Evolutionary conservation across 2,888 invertebrate genomes (phyloP).

Genomic region (Beris chalybata): DNA sequence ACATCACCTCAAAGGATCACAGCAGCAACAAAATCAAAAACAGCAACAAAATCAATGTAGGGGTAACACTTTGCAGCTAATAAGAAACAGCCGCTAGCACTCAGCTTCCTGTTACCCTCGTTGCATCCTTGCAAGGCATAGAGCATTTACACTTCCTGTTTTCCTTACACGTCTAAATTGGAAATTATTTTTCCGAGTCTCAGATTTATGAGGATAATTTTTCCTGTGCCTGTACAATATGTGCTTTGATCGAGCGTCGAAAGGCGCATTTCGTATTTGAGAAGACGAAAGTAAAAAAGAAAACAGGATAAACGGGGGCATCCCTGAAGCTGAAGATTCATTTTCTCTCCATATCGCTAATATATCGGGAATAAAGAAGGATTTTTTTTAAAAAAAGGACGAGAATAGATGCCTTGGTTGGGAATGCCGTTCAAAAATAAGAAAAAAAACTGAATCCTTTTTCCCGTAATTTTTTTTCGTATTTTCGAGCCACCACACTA

Average conservation of each 20-base stretch:
- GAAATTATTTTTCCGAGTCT: conserved; percentile 35
- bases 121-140: too few species aligned
- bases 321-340: too few species aligned
- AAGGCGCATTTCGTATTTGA: background rate
- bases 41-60: too few species aligned
- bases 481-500: too few species aligned
- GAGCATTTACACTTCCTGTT: conserved; percentile 3
- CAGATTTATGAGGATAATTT: conserved; percentile 37
- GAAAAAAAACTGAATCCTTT: too few species aligned
- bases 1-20: too few species aligned
- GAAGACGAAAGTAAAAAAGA: too few species aligned
- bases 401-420: background rate
- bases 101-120: too few species aligned
- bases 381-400: background rate
- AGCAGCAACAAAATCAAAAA: too few species aligned
- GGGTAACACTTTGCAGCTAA: too few species aligned
- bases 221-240: conserved; percentile 37
- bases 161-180: conserved; percentile 26
- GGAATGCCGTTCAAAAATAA: too few species aligned
- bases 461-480: background rate
- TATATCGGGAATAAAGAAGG: background rate
- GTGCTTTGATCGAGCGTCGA: conserved; percentile 33
- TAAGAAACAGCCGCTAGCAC: too few species aligned
- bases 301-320: background rate
- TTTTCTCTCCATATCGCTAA: background rate